Percentiles rank a stretch among this genome's conserved stretches.
These are phyloP conservation scores for Galeopterus variegatus DNA, from an alignment of 2,113 vertebrate species.

Conservation along the genomic window DNA sequence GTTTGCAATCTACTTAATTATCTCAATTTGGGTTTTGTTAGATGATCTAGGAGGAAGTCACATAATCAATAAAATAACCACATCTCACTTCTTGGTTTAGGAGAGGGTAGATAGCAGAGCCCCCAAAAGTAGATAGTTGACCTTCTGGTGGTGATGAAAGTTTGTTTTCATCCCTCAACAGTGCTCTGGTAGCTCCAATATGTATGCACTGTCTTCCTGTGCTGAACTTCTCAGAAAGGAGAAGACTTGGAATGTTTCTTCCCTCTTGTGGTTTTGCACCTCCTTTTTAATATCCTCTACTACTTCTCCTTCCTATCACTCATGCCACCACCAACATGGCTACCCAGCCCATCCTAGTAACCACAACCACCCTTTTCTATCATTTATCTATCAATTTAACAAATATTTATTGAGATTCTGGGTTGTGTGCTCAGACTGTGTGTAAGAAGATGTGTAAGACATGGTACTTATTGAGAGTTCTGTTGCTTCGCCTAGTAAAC, in stretches of 20 bases:
- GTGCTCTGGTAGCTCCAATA: background rate
- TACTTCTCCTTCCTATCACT: background rate
- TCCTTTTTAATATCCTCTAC: background rate
- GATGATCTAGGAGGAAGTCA: background rate
- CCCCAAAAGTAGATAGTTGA: background rate
- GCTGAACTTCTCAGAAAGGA: background rate
- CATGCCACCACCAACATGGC: background rate
- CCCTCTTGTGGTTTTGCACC: background rate
- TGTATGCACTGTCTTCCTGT: background rate
- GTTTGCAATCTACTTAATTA: background rate
- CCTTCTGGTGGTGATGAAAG: background rate
- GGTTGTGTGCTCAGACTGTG: background rate
- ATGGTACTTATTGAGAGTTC: background rate
- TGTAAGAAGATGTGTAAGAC: background rate
- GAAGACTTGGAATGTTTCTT: background rate
- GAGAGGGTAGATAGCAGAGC: background rate
- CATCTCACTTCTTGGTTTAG: background rate
- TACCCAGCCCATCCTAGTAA: background rate
- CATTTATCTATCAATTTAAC: background rate
- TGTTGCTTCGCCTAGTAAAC: background rate
- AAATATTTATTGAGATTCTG: constrained; percentile 32
- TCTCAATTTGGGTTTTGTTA: background rate
- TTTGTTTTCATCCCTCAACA: constrained; percentile 21
- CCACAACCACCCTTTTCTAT: background rate
- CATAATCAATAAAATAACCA: background rate